Evolutionary conservation across 1,140 invertebrate genomes (phyloP).

Genomic region (Tachypleus tridentatus): DNA sequence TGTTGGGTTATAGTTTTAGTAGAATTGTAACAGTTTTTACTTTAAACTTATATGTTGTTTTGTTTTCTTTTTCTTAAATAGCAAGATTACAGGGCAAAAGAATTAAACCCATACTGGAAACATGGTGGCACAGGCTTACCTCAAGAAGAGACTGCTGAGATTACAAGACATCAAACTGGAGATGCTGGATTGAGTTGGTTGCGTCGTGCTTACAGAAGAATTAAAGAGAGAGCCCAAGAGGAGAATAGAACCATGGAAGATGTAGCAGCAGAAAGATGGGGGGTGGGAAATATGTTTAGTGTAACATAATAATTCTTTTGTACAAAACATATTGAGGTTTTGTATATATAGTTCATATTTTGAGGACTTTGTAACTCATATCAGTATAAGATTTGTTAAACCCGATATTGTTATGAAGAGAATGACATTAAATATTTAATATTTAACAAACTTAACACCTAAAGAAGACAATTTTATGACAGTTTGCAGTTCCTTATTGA

Average conservation of each 20-base stretch:
- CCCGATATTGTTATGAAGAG: too few relatives aligned
- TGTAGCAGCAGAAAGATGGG: slow-evolving; percentile 49
- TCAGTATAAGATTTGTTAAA: too few relatives aligned
- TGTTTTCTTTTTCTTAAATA: slow-evolving; percentile 30
- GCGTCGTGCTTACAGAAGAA: slow-evolving; percentile 42
- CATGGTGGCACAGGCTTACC: slow-evolving; percentile 71
- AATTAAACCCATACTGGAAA: slow-evolving; percentile 90
- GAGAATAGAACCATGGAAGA: slow-evolving; percentile 45
- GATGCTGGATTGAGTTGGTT: slow-evolving; percentile 44
- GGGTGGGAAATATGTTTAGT: slow-evolving; percentile 36
- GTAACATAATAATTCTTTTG: slow-evolving; percentile 2
- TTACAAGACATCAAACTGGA: slow-evolving; percentile 20
- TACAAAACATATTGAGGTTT: too few relatives aligned
- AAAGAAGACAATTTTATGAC: too few relatives aligned
- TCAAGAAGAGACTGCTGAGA: slow-evolving; percentile 26
- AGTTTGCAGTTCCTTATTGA: too few relatives aligned
- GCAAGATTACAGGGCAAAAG: slow-evolving; percentile 55
- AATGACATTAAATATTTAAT: too few relatives aligned
- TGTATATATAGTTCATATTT: too few relatives aligned
- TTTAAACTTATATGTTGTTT: too few relatives aligned
- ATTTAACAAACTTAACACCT: too few relatives aligned
- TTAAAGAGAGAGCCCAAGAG: slow-evolving; percentile 44
- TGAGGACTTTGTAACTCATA: too few relatives aligned
- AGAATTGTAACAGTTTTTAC: too few relatives aligned
- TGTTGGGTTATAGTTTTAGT: too few relatives aligned